Percentiles rank a stretch among this genome's conserved stretches.
Conservation (phyloP, 2,888 invertebrate genomes). For the Rutpela maculata region DNA sequence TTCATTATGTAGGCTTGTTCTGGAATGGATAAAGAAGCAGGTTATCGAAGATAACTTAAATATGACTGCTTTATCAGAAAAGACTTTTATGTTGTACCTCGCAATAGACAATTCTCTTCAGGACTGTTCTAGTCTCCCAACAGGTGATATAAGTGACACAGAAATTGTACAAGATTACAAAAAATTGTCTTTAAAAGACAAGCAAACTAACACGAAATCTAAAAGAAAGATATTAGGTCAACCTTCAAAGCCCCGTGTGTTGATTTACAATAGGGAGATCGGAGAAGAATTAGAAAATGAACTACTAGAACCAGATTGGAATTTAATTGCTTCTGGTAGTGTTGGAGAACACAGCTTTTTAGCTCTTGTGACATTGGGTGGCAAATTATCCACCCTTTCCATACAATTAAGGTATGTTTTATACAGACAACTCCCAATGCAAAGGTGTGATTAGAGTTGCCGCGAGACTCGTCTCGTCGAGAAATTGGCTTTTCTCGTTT, state of each 20-base stretch:
- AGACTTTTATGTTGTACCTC: conserved; percentile 85
- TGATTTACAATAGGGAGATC: conserved; percentile 78
- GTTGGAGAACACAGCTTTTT: conserved; percentile 79
- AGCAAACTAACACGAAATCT: conserved; percentile 67
- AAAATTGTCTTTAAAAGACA: conserved; percentile 72
- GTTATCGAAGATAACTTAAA: conserved; percentile 70
- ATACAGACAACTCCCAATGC: no score
- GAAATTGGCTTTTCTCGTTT: no score
- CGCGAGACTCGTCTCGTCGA: no score
- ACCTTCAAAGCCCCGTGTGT: conserved; percentile 79
- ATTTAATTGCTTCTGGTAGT: conserved; percentile 77
- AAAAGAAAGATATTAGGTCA: conserved; percentile 76
- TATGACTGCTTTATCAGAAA: conserved; percentile 75
- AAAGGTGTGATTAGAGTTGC: no score
- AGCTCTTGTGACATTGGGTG: conserved; percentile 80
- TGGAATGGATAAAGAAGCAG: conserved; percentile 79
- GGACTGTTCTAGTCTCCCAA: conserved; percentile 86
- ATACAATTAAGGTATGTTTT: conserved; percentile 75
- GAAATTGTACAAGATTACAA: conserved; percentile 88
- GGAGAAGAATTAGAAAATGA: conserved; percentile 74
- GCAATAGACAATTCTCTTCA: conserved; percentile 85
- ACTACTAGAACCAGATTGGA: conserved; percentile 78
- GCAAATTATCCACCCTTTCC: conserved; percentile 79
- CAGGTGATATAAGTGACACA: conserved; percentile 80
- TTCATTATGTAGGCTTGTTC: conserved; percentile 79